Conservation (phyloP, 2,797 vertebrate species). For the Labroides dimidiatus region DNA sequence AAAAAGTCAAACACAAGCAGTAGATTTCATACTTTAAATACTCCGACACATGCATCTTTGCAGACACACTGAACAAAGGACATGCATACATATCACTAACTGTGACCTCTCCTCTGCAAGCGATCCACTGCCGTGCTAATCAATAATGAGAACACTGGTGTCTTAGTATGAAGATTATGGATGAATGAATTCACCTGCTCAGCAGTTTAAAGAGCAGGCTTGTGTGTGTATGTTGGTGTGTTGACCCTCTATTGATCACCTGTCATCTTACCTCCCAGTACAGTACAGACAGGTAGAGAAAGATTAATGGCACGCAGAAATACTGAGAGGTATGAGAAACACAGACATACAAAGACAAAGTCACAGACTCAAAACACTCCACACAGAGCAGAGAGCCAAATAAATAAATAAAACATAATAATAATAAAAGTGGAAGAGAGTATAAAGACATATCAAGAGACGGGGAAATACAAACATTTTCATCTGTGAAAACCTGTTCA, state of each 20-base stretch:
- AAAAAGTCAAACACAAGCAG: constrained; percentile 9
- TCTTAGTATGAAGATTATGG: constrained; percentile 71
- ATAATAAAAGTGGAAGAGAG: constrained; percentile 1
- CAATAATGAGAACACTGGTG: constrained; percentile 67
- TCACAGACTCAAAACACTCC: neutral
- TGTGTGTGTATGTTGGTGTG: constrained; percentile 26
- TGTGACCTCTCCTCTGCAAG: constrained; percentile 54
- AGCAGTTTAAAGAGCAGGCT: constrained; percentile 65
- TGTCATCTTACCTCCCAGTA: constrained; percentile 53
- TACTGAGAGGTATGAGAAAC: constrained; percentile 32
- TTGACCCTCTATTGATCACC: constrained; percentile 70
- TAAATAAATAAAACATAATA: constrained; percentile 22
- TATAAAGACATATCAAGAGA: neutral
- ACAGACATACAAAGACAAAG: constrained; percentile 18
- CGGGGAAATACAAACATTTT: neutral
- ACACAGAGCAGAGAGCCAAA: constrained; percentile 5
- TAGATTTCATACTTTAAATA: constrained; percentile 1
- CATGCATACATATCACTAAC: constrained; percentile 23
- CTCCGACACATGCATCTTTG: neutral
- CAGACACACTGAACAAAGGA: constrained; percentile 6
- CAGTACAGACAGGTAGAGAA: constrained; percentile 47
- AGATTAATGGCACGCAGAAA: constrained; percentile 54
- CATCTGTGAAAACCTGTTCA: constrained; percentile 3
- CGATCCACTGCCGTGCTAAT: constrained; percentile 52
- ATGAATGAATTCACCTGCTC: constrained; percentile 77